phyloP scores from a whole-genome alignment of 2,797 vertebrate species.

The Nasua narica region DNA sequence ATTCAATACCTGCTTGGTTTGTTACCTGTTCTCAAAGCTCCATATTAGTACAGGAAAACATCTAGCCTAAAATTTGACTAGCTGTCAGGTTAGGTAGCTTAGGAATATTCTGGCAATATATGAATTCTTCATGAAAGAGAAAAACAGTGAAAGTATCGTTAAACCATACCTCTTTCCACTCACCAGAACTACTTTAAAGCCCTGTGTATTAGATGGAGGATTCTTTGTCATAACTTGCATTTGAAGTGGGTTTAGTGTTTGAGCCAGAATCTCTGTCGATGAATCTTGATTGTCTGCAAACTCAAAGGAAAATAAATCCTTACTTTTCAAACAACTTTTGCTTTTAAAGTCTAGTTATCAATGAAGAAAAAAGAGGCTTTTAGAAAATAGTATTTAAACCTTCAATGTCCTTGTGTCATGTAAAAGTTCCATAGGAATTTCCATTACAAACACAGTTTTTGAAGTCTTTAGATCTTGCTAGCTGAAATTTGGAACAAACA shows the following conservation, averaged over 20 bases:
- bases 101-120: background rate
- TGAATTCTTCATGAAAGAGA: background rate
- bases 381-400: constrained; percentile 15
- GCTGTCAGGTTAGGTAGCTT: background rate
- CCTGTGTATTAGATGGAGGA: background rate
- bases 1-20: background rate
- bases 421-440: constrained; percentile 48
- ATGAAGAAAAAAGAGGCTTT: constrained; percentile 21
- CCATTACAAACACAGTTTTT: constrained; percentile 34
- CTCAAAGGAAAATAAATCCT: constrained; percentile 28
- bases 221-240: background rate
- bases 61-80: background rate
- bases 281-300: background rate
- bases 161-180: background rate
- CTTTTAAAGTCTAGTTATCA: constrained; percentile 29
- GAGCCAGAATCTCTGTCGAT: background rate
- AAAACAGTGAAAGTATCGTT: background rate
- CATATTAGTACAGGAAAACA: background rate
- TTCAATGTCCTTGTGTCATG: background rate
- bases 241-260: background rate
- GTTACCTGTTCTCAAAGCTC: background rate
- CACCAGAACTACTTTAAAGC: background rate
- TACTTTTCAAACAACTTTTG: constrained; percentile 41
- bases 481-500: constrained; percentile 2
- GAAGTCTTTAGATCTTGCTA: constrained; percentile 23